These are phyloP conservation scores for Pachliopta kotzebuea DNA, from an alignment of 2,888 invertebrate species.

Conservation along the genomic window DNA sequence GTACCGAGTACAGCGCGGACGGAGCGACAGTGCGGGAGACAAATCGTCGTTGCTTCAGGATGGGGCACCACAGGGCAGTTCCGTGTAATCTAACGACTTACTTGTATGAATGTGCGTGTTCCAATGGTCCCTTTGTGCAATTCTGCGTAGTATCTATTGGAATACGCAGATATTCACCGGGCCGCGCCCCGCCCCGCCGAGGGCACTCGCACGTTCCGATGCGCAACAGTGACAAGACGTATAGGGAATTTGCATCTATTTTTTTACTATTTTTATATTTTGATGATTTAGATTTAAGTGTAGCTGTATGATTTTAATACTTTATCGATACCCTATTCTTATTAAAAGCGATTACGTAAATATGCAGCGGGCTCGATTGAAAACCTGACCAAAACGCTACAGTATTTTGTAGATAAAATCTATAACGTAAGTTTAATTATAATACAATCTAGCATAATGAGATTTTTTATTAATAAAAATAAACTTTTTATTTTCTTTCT, in stretches of 20 bases:
- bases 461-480: constrained; percentile 78
- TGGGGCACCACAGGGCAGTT: constrained; percentile 7
- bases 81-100: constrained; percentile 1
- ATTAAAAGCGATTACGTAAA: constrained; percentile 62
- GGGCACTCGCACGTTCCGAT: constrained; percentile 42
- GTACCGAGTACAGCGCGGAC: constrained; percentile 4
- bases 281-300: constrained; percentile 76
- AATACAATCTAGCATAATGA: constrained; percentile 77
- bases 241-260: constrained; percentile 75
- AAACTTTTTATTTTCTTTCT: constrained; percentile 77
- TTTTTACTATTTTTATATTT: constrained; percentile 80
- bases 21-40: constrained; percentile 45
- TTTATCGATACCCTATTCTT: constrained; percentile 70
- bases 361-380: constrained; percentile 63
- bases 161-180: constrained; percentile 1
- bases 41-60: constrained; percentile 45
- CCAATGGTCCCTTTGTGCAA: constrained; percentile 13
- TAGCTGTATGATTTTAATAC: constrained; percentile 77
- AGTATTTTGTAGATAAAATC: constrained; percentile 81
- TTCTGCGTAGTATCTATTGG: constrained; percentile 1
- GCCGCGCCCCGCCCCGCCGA: constrained; percentile 14
- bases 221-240: constrained; percentile 72
- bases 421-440: constrained; percentile 77
- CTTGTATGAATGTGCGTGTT: constrained; percentile 5
- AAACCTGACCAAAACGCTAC: constrained; percentile 73